Conservation (phyloP, 2,888 invertebrate species). For the Lepetodrilus schrolli region DNA sequence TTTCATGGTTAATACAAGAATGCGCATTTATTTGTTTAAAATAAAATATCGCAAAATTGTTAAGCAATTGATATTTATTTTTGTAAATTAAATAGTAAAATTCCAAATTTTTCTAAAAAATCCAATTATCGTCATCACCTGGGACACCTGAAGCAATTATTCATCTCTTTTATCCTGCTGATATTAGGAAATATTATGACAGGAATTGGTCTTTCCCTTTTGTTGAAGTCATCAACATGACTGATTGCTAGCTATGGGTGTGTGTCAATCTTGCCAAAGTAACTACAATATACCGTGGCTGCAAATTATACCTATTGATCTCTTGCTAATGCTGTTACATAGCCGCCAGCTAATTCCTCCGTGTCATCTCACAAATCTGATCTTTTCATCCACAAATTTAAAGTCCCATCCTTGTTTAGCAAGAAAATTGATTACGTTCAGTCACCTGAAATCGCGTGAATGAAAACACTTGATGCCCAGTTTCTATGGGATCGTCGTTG, state of each 20-base stretch:
- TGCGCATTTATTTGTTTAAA: too few relatives aligned
- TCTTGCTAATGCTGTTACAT: not conserved
- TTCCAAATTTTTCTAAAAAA: too few relatives aligned
- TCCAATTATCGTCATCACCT: too few relatives aligned
- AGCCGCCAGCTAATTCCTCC: slow-evolving; percentile 20
- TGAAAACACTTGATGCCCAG: slow-evolving; percentile 20
- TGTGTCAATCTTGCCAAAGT: not conserved
- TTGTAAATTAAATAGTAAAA: too few relatives aligned
- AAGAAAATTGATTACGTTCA: slow-evolving; percentile 15
- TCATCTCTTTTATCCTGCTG: too few relatives aligned
- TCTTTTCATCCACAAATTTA: slow-evolving; percentile 22
- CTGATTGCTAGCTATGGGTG: not conserved
- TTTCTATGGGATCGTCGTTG: slow-evolving; percentile 7
- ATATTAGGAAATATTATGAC: too few relatives aligned
- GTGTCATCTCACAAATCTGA: not conserved
- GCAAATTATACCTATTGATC: slow-evolving; percentile 19
- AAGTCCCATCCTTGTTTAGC: slow-evolving; percentile 17
- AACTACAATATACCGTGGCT: slow-evolving; percentile 12
- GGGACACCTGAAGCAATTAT: too few relatives aligned
- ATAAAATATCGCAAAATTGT: too few relatives aligned
- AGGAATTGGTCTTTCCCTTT: too few relatives aligned
- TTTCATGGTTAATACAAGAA: too few relatives aligned
- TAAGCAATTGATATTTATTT: too few relatives aligned
- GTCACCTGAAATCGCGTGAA: slow-evolving; percentile 28
- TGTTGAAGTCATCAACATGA: not conserved